These are phyloP conservation scores for Lasaia peninsularis DNA, from an alignment of 1,140 invertebrate species.

Conservation along the genomic window DNA sequence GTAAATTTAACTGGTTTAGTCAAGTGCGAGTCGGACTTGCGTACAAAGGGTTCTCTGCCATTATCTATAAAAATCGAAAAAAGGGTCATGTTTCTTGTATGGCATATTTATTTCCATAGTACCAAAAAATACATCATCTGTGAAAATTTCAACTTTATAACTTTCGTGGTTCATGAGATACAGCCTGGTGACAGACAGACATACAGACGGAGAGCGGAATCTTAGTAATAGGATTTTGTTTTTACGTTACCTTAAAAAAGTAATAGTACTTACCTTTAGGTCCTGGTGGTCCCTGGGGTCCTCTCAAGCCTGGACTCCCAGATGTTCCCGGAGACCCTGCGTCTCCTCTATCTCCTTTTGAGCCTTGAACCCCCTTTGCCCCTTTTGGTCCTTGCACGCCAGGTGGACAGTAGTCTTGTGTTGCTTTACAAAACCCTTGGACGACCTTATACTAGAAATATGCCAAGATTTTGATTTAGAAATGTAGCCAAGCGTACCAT, in stretches of 20 bases:
- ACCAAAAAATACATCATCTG: too few relatives aligned
- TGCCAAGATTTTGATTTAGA: not conserved
- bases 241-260: not conserved
- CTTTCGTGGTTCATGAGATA: too few relatives aligned
- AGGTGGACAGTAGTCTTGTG: conserved; percentile 89
- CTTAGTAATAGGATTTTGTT: too few relatives aligned
- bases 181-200: too few relatives aligned
- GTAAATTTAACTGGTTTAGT: too few relatives aligned
- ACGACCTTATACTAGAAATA: conserved; percentile 81
- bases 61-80: too few relatives aligned
- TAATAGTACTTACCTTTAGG: conserved; percentile 79
- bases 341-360: conserved; percentile 79
- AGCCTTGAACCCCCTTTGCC: conserved; percentile 79
- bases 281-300: conserved; percentile 78
- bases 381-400: conserved; percentile 83
- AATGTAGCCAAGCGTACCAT: not conserved
- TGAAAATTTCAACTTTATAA: too few relatives aligned
- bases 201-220: too few relatives aligned
- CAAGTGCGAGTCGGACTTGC: too few relatives aligned
- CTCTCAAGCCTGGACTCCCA: conserved; percentile 78
- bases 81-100: too few relatives aligned
- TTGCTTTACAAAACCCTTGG: conserved; percentile 85
- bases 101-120: too few relatives aligned
- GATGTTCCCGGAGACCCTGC: conserved; percentile 80
- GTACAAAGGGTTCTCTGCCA: too few relatives aligned